Base-by-base conservation (phyloP, 2,888 invertebrate genomes). In the Epirrhoe tristata region DNA sequence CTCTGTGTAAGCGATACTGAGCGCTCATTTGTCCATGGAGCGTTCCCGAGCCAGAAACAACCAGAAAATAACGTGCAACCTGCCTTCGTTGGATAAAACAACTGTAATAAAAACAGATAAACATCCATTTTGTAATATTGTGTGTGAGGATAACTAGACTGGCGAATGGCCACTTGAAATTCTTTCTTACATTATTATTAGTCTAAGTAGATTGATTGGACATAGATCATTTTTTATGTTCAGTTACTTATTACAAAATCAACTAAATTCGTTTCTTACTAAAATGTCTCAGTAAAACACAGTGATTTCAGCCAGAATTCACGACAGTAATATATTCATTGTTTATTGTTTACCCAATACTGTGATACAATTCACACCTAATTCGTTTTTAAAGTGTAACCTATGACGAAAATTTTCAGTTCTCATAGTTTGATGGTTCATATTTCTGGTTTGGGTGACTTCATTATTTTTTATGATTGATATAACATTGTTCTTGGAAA, bases 261-360 rank as follows among this genome's bases (percentile, higher is more conserved):
- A n/a, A n/a, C n/a, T n/a, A n/a, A n/a, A n/a, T n/a, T n/a, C n/a
- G 24, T 24, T 24, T 24, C 24, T 24, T 24, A 1, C 3, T 24
- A 24, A 24, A 24, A 24, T 1, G 24, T 24, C 24, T 24, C 24
- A 24, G 1, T 24, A 24, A 3, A 2, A 12, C 39, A 43, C 12
- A 43, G 12, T 43, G 2, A 43, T 43, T 43, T 43, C 39, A 43
- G 39, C 12, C 12, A 43, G 39, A 43, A 43, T 12, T 43, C 39
- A 43, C 12, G 39, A n/a, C n/a, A 43, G 39, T 43, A 12, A 43
- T 43, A 43, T 43, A 12, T 43, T 16, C 50, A 17, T 51, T 51
- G 50, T 51, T 51, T 53, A 54, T 6, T 54, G 54, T 54, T 54
- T 36, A 16, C 54, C 16, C 54, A 54, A 54, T 54, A 54, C 39